Conservation (phyloP, 2,113 vertebrate genomes). For the Caloenas nicobarica region DNA sequence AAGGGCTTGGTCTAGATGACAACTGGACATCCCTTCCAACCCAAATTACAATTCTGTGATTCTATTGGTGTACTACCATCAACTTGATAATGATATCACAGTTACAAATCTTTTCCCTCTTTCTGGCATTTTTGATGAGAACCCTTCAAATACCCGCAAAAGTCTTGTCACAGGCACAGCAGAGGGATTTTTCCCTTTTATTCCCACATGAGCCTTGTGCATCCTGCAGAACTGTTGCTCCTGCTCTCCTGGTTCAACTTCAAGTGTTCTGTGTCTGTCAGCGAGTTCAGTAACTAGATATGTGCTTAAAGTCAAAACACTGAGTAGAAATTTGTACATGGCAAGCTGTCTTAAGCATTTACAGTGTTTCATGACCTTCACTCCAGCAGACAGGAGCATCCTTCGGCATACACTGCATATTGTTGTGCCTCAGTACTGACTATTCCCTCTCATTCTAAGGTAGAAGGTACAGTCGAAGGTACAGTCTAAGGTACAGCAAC, state of each 20-base stretch:
- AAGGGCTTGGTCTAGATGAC: neutral
- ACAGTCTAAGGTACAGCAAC: neutral
- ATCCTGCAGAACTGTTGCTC: neutral
- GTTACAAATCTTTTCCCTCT: neutral
- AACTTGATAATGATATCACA: neutral
- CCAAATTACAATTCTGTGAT: neutral
- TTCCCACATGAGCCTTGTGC: neutral
- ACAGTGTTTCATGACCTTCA: neutral
- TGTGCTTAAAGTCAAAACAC: neutral
- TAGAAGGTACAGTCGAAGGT: neutral
- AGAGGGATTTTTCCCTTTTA: neutral
- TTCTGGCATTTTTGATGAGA: neutral
- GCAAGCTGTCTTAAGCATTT: neutral
- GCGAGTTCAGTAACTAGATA: neutral
- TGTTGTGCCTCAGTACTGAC: neutral
- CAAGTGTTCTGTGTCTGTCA: rapidly evolving
- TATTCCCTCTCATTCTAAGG: neutral
- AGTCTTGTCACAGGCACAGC: neutral
- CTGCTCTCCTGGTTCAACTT: neutral
- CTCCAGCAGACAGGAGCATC: neutral
- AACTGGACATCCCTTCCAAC: neutral
- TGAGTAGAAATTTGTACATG: neutral
- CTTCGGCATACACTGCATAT: rapidly evolving
- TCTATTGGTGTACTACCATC: neutral
- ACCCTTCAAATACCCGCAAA: neutral